Conservation (phyloP, 1,140 invertebrate genomes). For the Bursaphelenchus mucronatus region DNA sequence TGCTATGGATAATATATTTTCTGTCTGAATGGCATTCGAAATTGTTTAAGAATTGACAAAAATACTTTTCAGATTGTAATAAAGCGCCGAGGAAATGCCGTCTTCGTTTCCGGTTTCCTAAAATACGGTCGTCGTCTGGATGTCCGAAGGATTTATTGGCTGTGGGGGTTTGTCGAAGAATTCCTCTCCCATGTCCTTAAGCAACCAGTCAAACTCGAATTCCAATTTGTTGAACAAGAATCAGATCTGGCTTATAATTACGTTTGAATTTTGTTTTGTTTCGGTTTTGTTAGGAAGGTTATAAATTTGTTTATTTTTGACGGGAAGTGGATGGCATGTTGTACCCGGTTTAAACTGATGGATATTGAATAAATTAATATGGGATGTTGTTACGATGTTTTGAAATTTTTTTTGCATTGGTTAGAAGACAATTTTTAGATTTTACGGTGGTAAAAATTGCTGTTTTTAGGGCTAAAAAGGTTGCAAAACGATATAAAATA, state of each 20-base stretch:
- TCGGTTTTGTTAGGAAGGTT: slow-evolving; percentile 23
- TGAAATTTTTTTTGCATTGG: too few relatives aligned
- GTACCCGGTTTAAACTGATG: not conserved
- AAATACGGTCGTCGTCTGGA: slow-evolving; percentile 34
- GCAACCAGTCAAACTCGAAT: slow-evolving; percentile 56
- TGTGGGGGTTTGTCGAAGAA: slow-evolving; percentile 58
- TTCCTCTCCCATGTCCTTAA: slow-evolving; percentile 55
- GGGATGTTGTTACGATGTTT: too few relatives aligned
- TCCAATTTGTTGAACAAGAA: slow-evolving; percentile 55
- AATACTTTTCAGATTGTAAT: slow-evolving; percentile 56
- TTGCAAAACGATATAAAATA: too few relatives aligned
- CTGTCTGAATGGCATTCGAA: not conserved
- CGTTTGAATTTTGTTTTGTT: slow-evolving; percentile 38
- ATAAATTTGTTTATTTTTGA: not conserved
- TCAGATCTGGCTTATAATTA: slow-evolving; percentile 54
- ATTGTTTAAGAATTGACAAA: not conserved
- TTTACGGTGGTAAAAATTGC: too few relatives aligned
- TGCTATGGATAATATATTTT: slow-evolving; percentile 1
- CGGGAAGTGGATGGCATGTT: not conserved
- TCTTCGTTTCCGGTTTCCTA: slow-evolving; percentile 55
- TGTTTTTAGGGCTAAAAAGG: too few relatives aligned
- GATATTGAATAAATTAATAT: too few relatives aligned
- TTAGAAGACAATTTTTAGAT: too few relatives aligned
- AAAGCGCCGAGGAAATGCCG: slow-evolving; percentile 56
- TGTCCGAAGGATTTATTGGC: slow-evolving; percentile 52